phyloP scores from a whole-genome alignment of 2,888 invertebrate species.

The Trilocha varians region DNA sequence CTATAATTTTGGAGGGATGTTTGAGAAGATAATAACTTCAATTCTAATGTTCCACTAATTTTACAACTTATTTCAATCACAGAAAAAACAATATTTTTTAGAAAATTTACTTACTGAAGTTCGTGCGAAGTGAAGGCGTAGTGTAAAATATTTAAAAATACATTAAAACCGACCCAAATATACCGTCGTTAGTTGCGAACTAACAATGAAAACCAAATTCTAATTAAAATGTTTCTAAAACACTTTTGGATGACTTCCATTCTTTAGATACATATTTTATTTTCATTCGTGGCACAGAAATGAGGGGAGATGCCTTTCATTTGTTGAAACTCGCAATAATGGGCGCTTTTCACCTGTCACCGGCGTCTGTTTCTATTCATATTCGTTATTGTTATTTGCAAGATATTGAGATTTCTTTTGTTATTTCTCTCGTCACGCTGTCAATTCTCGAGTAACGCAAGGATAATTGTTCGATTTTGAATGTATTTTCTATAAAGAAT shows the following conservation, averaged over 20 bases:
- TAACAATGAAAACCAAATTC: no score
- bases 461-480: not conserved
- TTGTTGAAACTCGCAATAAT: conserved; percentile 38
- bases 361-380: conserved; percentile 25
- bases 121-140: no score
- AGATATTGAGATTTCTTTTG: conserved; percentile 21
- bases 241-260: conserved; percentile 9
- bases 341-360: conserved; percentile 46
- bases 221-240: not conserved
- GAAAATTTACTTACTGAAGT: no score
- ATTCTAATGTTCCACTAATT: not conserved
- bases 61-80: not conserved
- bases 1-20: no score
- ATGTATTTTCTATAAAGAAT: no score
- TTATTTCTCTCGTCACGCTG: conserved; percentile 5
- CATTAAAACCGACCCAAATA: no score
- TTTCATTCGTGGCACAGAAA: conserved; percentile 25
- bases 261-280: conserved; percentile 36
- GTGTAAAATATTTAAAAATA: no score
- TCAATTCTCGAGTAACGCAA: not conserved
- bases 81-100: no score
- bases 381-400: conserved; percentile 10
- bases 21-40: no score
- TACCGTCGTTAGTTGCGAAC: no score
- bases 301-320: conserved; percentile 33